phyloP scores from a whole-genome alignment of 1,140 invertebrate species.

The Aporrectodea caliginosa region DNA sequence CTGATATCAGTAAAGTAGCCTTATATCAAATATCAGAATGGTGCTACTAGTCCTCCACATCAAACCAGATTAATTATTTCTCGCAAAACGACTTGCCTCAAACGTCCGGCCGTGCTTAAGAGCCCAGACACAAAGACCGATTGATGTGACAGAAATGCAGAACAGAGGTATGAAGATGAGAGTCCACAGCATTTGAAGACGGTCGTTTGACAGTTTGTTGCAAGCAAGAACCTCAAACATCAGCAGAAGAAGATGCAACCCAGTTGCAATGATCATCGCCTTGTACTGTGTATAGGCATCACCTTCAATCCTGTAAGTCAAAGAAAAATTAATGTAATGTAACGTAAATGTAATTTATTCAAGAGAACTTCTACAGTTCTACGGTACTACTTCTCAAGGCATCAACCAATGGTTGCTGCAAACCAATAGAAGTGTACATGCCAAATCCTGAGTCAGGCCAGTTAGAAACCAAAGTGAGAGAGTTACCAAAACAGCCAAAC shows the following conservation, averaged over 20 bases:
- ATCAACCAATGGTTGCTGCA: too few species aligned
- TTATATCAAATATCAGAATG: too few species aligned
- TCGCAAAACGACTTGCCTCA: conserved; percentile 65
- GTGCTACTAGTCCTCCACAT: too few species aligned
- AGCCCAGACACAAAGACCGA: conserved; percentile 95
- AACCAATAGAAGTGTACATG: too few species aligned
- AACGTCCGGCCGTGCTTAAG: conserved; percentile 95
- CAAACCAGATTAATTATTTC: background rate
- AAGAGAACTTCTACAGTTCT: too few species aligned
- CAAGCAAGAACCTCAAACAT: conserved; percentile 96
- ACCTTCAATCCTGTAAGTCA: conserved; percentile 72
- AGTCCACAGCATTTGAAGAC: conserved; percentile 65
- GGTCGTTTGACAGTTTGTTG: conserved; percentile 82
- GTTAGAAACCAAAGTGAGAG: too few species aligned
- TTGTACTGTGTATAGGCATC: conserved; percentile 95
- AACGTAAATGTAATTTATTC: too few species aligned
- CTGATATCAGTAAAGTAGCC: too few species aligned
- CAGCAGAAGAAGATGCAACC: conserved; percentile 84
- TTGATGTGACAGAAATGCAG: conserved; percentile 91
- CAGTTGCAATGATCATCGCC: conserved; percentile 91
- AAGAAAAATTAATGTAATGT: too few species aligned
- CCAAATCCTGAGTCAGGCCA: too few species aligned
- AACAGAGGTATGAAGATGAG: conserved; percentile 93
- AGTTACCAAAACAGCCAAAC: too few species aligned
- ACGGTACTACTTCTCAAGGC: too few species aligned